Evolutionary conservation across 92 coral and sea anemone genomes (phyloP), one percentile per base, ranked within the genome.

Genomic region (Palythoa grandis): DNA sequence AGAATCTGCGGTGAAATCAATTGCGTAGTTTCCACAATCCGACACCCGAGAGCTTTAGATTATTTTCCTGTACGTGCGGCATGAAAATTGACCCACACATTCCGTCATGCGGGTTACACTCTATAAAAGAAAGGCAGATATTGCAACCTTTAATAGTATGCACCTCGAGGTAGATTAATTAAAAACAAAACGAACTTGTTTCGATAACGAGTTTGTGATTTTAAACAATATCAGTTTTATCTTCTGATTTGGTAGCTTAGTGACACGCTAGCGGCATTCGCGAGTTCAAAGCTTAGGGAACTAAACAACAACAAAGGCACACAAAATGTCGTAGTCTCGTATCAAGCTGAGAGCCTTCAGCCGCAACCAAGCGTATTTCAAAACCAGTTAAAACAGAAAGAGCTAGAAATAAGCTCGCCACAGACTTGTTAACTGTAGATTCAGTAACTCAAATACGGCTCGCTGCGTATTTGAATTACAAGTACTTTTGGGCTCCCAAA

Each of bases 31-130:
- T 22, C 9, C 12, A 52, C 23, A 76, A 76, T 56, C 50, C 13
- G 63, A 13, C 13, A 75, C n/a, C 47, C 53, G 56, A 73, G 58
- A 19, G 19, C 40, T 16, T 69, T 69, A 69, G 74, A 69, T 22
- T 9, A 2, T 75, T 29, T 54, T 76, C 82, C 82, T 76, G 82
- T 76, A 76, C 82, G 82, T 76, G 66, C 48, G 67, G 3, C 20
- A 25, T 7, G 40, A 2, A 16, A 52, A 47, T 0, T 13, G 2
- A 54, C 48, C 66, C 24, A 76, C 82, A 25, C 66, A 50, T 29
- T 48, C n/a, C 78, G 58, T 43, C 57, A 22, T 74, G 11, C 58
- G 2, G 66, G 40, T 53, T 58, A 16, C 67, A 76, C 43, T 54
- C 23, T 53, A 52, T 24, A 6, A 74, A 74, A 74, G 24, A 15